Conservation (phyloP, 2,797 vertebrate species). For the Erithacus rubecula region DNA sequence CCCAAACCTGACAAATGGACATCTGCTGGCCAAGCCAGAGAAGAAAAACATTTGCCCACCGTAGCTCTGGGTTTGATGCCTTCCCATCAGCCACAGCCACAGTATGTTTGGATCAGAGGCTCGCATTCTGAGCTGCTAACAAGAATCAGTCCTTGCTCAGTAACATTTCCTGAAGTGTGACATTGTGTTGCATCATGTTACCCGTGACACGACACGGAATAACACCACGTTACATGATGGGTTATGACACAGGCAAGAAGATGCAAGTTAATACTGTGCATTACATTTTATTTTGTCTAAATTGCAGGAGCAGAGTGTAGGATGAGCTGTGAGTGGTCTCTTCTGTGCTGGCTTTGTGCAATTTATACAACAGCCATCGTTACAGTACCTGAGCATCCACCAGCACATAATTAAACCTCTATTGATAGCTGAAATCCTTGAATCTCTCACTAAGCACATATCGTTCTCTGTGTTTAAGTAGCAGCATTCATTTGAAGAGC, state of each 20-base stretch:
- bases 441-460: slow-evolving; percentile 41
- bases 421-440: slow-evolving; percentile 60
- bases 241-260: slow-evolving; percentile 15
- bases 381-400: slow-evolving; percentile 28
- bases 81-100: slow-evolving; percentile 17
- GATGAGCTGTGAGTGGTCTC: slow-evolving; percentile 11
- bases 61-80: neutral
- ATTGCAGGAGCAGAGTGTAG: neutral
- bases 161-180: slow-evolving; percentile 38
- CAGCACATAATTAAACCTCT: slow-evolving; percentile 47
- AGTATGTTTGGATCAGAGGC: slow-evolving; percentile 12
- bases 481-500: slow-evolving; percentile 45
- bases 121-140: neutral
- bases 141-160: slow-evolving; percentile 12
- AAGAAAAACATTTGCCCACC: neutral
- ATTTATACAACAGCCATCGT: neutral
- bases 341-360: slow-evolving; percentile 5
- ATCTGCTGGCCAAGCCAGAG: slow-evolving; percentile 30
- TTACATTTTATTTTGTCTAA: neutral
- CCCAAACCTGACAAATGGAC: slow-evolving; percentile 47
- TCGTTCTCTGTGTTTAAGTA: slow-evolving; percentile 25
- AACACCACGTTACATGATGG: neutral
- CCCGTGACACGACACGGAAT: neutral
- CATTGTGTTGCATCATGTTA: slow-evolving; percentile 34
- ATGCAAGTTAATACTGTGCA: neutral